Percentiles rank a stretch among this genome's conserved stretches.
Conservation (phyloP, 2,888 invertebrate genomes). For the Antheraea assamensis region DNA sequence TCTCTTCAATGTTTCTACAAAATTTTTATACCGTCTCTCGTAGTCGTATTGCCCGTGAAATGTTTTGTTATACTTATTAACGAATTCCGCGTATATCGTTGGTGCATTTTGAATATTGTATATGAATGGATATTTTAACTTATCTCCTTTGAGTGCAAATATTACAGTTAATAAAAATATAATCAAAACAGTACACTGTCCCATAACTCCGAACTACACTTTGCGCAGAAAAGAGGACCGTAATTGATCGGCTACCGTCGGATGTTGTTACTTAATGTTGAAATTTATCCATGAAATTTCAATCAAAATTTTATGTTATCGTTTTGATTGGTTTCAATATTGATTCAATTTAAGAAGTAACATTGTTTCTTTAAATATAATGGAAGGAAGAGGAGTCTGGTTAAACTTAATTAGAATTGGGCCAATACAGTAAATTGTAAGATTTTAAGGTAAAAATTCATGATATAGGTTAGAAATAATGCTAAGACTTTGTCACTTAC, state of each 20-base stretch:
- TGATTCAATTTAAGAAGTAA: not conserved
- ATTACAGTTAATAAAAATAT: not conserved
- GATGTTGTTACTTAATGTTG: not conserved
- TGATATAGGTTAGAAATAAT: too few relatives aligned
- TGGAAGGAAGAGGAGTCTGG: too few relatives aligned
- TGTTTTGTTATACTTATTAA: constrained; percentile 44
- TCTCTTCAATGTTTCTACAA: constrained; percentile 49
- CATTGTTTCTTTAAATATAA: not conserved
- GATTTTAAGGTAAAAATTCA: too few relatives aligned
- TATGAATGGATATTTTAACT: constrained; percentile 25
- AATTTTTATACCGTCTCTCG: constrained; percentile 46
- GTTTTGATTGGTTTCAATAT: not conserved
- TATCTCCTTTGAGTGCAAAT: constrained; percentile 18
- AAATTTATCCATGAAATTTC: not conserved
- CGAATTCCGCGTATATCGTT: constrained; percentile 37
- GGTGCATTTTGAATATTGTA: constrained; percentile 41
- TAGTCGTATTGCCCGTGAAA: constrained; percentile 47
- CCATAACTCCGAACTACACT: not conserved
- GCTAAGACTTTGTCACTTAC: too few relatives aligned
- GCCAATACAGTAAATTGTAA: too few relatives aligned
- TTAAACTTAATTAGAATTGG: too few relatives aligned
- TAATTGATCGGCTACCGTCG: not conserved
- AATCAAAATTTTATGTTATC: not conserved
- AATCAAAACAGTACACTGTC: not conserved
- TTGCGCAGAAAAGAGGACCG: not conserved